Evolutionary conservation across 2,797 vertebrate species (phyloP).

Genomic region (Danionella dracula): DNA sequence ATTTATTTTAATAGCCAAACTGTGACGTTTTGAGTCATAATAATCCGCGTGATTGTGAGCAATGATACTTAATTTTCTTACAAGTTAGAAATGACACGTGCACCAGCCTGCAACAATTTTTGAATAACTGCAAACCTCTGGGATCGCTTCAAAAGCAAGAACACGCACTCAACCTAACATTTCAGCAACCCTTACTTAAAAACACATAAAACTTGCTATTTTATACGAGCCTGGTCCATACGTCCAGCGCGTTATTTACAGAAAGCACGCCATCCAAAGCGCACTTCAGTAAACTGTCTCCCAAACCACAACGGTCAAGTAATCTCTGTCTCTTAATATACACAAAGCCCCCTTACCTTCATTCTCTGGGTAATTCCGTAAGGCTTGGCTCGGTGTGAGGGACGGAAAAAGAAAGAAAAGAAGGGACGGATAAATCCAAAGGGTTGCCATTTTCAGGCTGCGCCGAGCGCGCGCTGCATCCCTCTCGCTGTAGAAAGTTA

Average conservation of each 20-base stretch:
- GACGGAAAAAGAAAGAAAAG: conserved; percentile 57
- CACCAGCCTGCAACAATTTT: background rate
- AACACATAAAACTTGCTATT: conserved; percentile 33
- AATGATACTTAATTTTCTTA: background rate
- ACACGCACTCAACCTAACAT: conserved; percentile 40
- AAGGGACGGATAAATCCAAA: conserved; percentile 73
- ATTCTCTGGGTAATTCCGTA: conserved; percentile 78
- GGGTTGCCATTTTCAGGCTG: conserved; percentile 79
- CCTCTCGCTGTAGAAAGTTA: conserved; percentile 68
- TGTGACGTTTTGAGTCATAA: background rate
- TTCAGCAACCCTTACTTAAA: conserved; percentile 53
- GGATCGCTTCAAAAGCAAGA: background rate
- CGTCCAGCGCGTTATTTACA: conserved; percentile 62
- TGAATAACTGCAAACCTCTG: background rate
- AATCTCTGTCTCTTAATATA: background rate
- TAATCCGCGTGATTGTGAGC: background rate
- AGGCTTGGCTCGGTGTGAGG: conserved; percentile 56
- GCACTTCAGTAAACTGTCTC: conserved; percentile 53
- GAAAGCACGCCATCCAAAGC: conserved; percentile 44
- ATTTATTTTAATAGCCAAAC: too few species aligned
- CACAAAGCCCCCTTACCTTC: conserved; percentile 65
- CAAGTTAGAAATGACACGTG: background rate
- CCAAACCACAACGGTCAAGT: conserved; percentile 33
- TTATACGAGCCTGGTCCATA: conserved; percentile 3
- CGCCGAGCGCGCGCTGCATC: conserved; percentile 76